phyloP scores from a whole-genome alignment of 2,888 invertebrate genomes.

The Tipula confusa region DNA sequence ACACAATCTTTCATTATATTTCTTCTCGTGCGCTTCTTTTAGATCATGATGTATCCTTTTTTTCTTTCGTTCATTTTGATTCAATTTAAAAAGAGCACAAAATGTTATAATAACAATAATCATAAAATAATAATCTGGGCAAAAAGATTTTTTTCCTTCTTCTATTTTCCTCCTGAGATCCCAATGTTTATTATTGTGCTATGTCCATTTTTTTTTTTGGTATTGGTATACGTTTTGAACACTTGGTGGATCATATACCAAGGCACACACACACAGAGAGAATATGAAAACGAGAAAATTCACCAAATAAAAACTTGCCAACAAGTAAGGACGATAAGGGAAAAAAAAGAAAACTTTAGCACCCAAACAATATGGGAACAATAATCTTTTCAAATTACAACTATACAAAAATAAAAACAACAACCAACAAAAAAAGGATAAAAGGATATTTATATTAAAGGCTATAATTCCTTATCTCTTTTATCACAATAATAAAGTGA shows the following conservation, averaged over 20 bases:
- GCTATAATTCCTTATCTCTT: conserved; percentile 12
- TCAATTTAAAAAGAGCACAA: neutral
- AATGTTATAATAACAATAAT: conserved; percentile 20
- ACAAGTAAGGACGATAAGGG: neutral
- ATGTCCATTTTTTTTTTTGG: neutral
- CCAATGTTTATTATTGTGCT: neutral
- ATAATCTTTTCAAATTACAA: neutral
- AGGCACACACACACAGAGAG: neutral
- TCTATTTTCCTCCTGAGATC: neutral
- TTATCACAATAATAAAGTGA: conserved; percentile 17
- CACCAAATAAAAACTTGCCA: neutral
- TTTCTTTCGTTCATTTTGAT: conserved; percentile 4
- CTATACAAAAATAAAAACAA: too few species aligned
- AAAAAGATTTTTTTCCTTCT: neutral
- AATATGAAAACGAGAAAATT: neutral
- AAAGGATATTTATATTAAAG: conserved; percentile 25
- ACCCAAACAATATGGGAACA: neutral
- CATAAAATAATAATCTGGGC: conserved; percentile 13
- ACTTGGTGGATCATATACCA: neutral
- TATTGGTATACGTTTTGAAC: neutral
- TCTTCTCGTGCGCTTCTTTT: neutral
- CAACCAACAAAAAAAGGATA: neutral
- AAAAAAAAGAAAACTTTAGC: neutral
- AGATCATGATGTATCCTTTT: neutral
- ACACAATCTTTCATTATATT: neutral